Percentiles rank a stretch among this genome's conserved stretches.
phyloP scores from a whole-genome alignment of 2,888 invertebrate genomes.

The Lathronympha strigana region DNA sequence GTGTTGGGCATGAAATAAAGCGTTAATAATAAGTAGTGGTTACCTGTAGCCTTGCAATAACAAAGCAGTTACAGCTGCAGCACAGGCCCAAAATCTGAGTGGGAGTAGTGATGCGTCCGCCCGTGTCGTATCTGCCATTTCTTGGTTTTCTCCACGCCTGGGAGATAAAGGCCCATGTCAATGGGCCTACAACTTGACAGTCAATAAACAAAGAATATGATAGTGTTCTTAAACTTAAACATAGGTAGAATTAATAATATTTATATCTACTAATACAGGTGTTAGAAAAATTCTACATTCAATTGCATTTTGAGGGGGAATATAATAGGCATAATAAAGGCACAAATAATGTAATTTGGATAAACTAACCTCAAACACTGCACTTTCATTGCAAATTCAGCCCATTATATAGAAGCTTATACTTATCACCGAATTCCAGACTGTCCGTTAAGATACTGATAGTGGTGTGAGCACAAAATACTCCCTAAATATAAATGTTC shows the following conservation, averaged over 20 bases:
- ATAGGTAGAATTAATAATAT: too few relatives aligned
- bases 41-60: neutral
- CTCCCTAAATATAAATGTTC: constrained; percentile 3
- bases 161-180: neutral
- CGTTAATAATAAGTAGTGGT: neutral
- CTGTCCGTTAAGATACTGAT: neutral
- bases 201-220: neutral
- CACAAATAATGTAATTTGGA: neutral
- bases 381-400: constrained; percentile 32
- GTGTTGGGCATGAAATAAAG: neutral
- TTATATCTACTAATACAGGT: too few relatives aligned
- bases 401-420: constrained; percentile 10
- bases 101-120: neutral
- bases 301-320: neutral
- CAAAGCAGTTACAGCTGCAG: neutral
- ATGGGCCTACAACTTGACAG: neutral
- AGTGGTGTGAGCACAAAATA: neutral
- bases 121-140: neutral
- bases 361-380: constrained; percentile 32
- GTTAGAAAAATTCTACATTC: too few relatives aligned
- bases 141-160: neutral
- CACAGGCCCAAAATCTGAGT: too few relatives aligned
- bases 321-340: neutral
- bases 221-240: neutral
- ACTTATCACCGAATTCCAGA: neutral